Evolutionary conservation across 2,113 vertebrate species (phyloP).

Genomic region (Bufo bufo): DNA sequence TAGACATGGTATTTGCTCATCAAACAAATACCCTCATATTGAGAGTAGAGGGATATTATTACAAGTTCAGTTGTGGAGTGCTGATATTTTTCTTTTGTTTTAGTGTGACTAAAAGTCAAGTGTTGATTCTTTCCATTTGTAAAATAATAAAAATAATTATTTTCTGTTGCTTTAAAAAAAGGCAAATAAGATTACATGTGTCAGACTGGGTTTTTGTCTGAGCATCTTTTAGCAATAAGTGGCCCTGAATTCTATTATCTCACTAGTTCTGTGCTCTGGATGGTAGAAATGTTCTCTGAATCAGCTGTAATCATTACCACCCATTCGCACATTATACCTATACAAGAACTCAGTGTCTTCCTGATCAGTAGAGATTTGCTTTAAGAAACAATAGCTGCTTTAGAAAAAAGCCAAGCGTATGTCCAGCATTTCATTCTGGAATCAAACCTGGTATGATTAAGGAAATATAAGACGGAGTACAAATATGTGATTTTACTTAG

Average conservation of each 20-base stretch:
- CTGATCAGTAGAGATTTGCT: slow-evolving; percentile 73
- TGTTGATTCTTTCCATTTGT: slow-evolving; percentile 59
- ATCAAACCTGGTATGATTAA: slow-evolving; percentile 63
- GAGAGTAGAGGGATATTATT: neutral
- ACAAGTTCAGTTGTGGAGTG: neutral
- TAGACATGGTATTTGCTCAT: neutral
- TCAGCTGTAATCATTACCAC: slow-evolving; percentile 75
- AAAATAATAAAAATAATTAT: neutral
- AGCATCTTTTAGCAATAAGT: slow-evolving; percentile 80
- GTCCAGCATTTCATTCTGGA: neutral
- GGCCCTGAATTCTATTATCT: slow-evolving; percentile 77
- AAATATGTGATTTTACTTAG: slow-evolving; percentile 31
- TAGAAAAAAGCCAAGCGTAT: slow-evolving; percentile 12
- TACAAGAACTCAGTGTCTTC: slow-evolving; percentile 68
- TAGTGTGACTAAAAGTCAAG: slow-evolving; percentile 40
- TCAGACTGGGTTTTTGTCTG: slow-evolving; percentile 67
- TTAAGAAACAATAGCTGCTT: slow-evolving; percentile 68
- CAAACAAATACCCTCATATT: neutral
- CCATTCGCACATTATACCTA: slow-evolving; percentile 71
- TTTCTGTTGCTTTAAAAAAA: slow-evolving; percentile 61
- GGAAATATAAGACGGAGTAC: slow-evolving; percentile 37
- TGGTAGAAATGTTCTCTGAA: slow-evolving; percentile 73
- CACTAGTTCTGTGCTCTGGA: slow-evolving; percentile 77
- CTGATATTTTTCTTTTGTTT: neutral
- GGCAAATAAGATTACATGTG: slow-evolving; percentile 72